Evolutionary conservation across 2,888 invertebrate species (phyloP).

Genomic region (Coleophora flavipennella): DNA sequence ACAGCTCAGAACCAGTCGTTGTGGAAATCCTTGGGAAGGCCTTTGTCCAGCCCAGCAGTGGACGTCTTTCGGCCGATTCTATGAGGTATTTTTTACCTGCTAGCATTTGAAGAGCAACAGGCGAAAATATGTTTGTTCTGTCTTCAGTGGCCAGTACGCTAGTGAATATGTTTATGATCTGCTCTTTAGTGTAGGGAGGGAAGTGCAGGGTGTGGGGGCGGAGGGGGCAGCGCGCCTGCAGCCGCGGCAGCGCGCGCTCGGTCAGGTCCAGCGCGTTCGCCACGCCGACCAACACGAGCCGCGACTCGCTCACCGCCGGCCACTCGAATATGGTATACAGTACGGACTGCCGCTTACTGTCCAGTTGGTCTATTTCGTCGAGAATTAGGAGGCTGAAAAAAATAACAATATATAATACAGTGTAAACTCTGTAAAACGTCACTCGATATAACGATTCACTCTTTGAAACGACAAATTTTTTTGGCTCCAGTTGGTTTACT

Average conservation of each 20-base stretch:
- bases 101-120: constrained; percentile 89
- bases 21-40: too few relatives aligned
- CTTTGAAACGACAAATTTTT: too few relatives aligned
- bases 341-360: constrained; percentile 86
- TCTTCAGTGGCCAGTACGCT: constrained; percentile 81
- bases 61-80: too few relatives aligned
- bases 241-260: constrained; percentile 87
- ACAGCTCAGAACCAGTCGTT: too few relatives aligned
- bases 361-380: constrained; percentile 96
- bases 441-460: too few relatives aligned
- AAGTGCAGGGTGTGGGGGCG: constrained; percentile 89
- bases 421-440: too few relatives aligned
- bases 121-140: constrained; percentile 81
- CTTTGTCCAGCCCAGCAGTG: too few relatives aligned
- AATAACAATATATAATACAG: constrained; percentile 4
- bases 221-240: constrained; percentile 83
- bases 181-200: constrained; percentile 90
- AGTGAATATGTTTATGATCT: constrained; percentile 90
- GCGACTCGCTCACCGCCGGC: constrained; percentile 80
- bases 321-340: constrained; percentile 95
- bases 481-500: too few relatives aligned
- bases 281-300: constrained; percentile 88
- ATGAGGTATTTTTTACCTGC: constrained; percentile 76
- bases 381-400: constrained; percentile 82
- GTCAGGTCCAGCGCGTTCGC: constrained; percentile 97